phyloP scores from a whole-genome alignment of 2,888 invertebrate species.

The Agrotis ipsilon region DNA sequence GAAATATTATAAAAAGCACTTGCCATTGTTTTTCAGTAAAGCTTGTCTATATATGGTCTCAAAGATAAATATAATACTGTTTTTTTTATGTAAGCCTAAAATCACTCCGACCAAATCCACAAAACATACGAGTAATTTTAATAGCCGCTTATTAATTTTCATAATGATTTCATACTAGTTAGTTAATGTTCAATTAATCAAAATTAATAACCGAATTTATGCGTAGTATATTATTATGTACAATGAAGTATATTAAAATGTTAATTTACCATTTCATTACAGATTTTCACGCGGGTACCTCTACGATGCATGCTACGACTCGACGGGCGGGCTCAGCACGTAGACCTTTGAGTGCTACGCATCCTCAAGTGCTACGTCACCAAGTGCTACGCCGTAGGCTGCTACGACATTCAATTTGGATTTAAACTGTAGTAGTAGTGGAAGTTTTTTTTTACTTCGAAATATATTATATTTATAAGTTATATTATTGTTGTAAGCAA shows the following conservation, averaged over 20 bases:
- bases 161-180: not conserved
- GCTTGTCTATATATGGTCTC: too few relatives aligned
- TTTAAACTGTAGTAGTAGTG: too few relatives aligned
- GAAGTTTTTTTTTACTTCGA: not conserved
- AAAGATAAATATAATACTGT: too few relatives aligned
- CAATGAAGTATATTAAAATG: too few relatives aligned
- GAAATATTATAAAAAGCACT: too few relatives aligned
- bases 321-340: not conserved
- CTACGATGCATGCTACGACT: too few relatives aligned
- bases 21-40: too few relatives aligned
- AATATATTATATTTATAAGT: too few relatives aligned
- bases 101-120: not conserved
- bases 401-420: slow-evolving; percentile 16
- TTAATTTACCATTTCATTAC: not conserved
- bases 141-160: not conserved
- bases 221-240: too few relatives aligned
- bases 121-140: not conserved
- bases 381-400: slow-evolving; percentile 13
- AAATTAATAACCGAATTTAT: not conserved
- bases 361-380: slow-evolving; percentile 7
- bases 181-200: not conserved
- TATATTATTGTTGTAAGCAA: too few relatives aligned
- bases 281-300: not conserved
- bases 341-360: slow-evolving; percentile 30
- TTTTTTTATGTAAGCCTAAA: too few relatives aligned